Conservation (phyloP, 2,888 invertebrate genomes). For the Agrochola litura region DNA sequence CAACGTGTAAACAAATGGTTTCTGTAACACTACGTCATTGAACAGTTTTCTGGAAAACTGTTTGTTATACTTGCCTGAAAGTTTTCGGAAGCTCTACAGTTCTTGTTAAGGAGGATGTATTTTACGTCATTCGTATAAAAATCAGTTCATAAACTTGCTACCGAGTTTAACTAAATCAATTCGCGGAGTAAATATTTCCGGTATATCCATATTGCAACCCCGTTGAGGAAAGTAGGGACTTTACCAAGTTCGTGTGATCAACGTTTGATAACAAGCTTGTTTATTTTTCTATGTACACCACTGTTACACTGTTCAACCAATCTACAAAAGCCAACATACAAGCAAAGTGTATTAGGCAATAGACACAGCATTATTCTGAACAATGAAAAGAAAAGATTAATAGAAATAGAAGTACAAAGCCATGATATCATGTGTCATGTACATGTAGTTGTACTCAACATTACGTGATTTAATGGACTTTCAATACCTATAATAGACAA, state of each 20-base stretch:
- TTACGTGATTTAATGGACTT: conserved; percentile 44
- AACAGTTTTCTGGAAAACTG: conserved; percentile 37
- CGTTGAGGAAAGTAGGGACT: background rate
- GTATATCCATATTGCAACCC: background rate
- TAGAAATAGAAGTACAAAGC: background rate
- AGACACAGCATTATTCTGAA: background rate
- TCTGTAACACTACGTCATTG: conserved; percentile 53
- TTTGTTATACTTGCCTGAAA: conserved; percentile 16
- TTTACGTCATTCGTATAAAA: conserved; percentile 2
- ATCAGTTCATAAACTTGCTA: background rate
- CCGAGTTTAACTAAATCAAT: conserved; percentile 3
- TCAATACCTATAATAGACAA: conserved; percentile 33
- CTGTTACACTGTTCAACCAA: too few relatives aligned
- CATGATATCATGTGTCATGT: conserved; percentile 19
- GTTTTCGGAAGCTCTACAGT: conserved; percentile 45
- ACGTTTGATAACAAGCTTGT: background rate
- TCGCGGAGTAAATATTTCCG: background rate
- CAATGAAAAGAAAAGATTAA: background rate
- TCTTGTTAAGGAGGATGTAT: conserved; percentile 4
- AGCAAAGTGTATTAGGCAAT: too few relatives aligned
- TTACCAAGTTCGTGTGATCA: background rate
- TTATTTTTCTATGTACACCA: too few relatives aligned
- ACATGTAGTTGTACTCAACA: background rate
- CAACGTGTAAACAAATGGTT: conserved; percentile 64
- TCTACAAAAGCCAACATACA: too few relatives aligned